These are phyloP conservation scores for Saturnia pavonia DNA, from an alignment of 2,888 invertebrate genomes.

Conservation along the genomic window DNA sequence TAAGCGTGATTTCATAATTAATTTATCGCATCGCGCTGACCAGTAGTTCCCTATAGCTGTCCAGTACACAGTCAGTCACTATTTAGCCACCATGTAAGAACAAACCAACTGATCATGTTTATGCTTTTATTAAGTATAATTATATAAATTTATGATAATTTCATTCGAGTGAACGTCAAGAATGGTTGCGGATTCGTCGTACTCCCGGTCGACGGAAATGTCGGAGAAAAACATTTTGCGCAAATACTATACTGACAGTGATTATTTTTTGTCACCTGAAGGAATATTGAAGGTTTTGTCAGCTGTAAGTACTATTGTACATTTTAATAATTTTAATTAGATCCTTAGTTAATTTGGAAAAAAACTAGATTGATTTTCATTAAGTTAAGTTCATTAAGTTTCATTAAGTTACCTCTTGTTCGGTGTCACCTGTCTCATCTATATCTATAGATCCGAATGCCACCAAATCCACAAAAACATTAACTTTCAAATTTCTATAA, in stretches of 20 bases:
- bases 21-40: neutral
- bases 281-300: slow-evolving; percentile 55
- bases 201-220: neutral
- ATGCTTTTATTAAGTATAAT: neutral
- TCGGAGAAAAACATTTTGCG: slow-evolving; percentile 32
- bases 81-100: neutral
- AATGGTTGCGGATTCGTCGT: neutral
- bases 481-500: no score
- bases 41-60: neutral
- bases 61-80: neutral
- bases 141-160: neutral
- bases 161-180: neutral
- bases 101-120: neutral
- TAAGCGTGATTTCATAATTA: neutral
- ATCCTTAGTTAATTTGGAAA: neutral
- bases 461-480: no score
- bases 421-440: no score
- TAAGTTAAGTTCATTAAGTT: no score
- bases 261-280: slow-evolving; percentile 48
- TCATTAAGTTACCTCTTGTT: no score
- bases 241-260: slow-evolving; percentile 50
- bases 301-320: slow-evolving; percentile 39
- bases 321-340: neutral
- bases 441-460: no score
- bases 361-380: neutral